phyloP scores from a whole-genome alignment of 2,113 vertebrate species.

The Oxyruncus cristatus region DNA sequence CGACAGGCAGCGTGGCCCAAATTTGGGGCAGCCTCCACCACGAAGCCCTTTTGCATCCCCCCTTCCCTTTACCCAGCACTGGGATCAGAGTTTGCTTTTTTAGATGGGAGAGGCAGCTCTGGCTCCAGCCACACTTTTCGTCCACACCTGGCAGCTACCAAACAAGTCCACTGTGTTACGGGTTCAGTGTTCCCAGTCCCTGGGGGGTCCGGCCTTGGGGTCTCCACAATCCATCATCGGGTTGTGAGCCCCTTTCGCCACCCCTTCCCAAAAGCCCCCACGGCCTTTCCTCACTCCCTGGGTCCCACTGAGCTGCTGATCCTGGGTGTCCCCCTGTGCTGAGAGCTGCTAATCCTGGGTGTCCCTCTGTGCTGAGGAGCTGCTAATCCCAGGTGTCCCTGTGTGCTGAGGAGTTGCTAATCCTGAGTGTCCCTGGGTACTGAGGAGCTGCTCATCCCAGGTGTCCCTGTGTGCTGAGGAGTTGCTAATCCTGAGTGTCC shows the following conservation, averaged over 20 bases:
- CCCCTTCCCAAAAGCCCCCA: not conserved
- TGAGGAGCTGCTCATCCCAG: not conserved
- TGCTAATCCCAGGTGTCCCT: not conserved
- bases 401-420: not conserved
- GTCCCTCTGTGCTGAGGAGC: not conserved
- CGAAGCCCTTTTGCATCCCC: accelerated
- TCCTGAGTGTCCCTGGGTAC: not conserved
- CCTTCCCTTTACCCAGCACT: not conserved
- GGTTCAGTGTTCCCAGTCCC: not conserved
- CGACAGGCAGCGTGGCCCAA: accelerated
- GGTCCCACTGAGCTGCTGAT: not conserved
- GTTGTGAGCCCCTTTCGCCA: not conserved
- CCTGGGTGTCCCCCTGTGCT: not conserved
- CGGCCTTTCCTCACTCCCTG: not conserved
- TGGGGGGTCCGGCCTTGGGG: not conserved
- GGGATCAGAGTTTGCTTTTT: not conserved
- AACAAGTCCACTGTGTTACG: accelerated
- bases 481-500: not conserved
- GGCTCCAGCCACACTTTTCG: not conserved
- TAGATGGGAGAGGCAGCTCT: not conserved
- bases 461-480: not conserved
- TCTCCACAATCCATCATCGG: accelerated
- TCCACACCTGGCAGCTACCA: not conserved
- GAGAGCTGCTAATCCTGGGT: not conserved
- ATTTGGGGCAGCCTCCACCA: not conserved